These are phyloP conservation scores for Grallaria varia DNA, from an alignment of 2,113 vertebrate species.

Conservation along the genomic window DNA sequence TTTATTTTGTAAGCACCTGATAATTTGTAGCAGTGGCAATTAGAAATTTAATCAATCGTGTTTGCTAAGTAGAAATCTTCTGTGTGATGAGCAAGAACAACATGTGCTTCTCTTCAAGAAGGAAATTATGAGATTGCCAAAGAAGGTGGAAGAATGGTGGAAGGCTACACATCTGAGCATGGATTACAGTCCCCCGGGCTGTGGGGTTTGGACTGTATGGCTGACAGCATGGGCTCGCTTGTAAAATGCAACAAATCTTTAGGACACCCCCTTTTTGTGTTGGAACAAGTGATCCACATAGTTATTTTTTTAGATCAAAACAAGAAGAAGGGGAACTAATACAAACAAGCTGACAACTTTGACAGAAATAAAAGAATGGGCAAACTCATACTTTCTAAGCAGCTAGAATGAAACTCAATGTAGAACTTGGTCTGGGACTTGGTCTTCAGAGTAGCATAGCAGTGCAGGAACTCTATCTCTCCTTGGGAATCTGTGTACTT, in stretches of 20 bases:
- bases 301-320: not conserved
- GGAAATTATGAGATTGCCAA: not conserved
- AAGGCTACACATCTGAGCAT: not conserved
- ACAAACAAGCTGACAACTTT: not conserved
- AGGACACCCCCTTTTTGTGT: not conserved
- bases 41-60: not conserved
- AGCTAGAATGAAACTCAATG: constrained; percentile 95
- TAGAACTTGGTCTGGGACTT: constrained; percentile 98
- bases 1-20: not conserved
- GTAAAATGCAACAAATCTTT: not conserved
- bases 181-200: not conserved
- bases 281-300: not conserved
- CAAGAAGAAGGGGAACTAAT: not conserved
- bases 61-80: not conserved
- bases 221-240: not conserved
- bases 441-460: constrained; percentile 85
- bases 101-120: not conserved
- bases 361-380: not conserved
- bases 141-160: not conserved
- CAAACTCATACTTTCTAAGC: constrained; percentile 85
- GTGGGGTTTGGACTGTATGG: not conserved
- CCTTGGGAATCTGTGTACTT: constrained; percentile 81
- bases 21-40: not conserved
- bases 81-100: not conserved
- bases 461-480: constrained; percentile 90